Percentiles rank a stretch among this genome's conserved stretches.
These are phyloP conservation scores for Phylloscopus collybita DNA, from an alignment of 2,797 vertebrate genomes.

Conservation along the genomic window DNA sequence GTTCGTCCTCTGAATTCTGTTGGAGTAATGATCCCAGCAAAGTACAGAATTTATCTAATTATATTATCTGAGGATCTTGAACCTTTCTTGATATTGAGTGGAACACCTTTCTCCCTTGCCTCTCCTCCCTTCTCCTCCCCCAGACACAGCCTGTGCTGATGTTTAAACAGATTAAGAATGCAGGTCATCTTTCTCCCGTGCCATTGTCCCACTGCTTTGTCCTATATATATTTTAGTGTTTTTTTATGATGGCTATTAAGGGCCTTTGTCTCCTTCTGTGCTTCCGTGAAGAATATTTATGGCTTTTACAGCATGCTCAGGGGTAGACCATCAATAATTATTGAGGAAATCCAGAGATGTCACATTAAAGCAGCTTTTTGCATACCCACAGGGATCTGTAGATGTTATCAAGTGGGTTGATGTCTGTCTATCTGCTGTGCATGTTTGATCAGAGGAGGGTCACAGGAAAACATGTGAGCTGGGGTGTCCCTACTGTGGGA, in stretches of 20 bases:
- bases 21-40: neutral
- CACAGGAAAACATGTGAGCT: neutral
- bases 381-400: neutral
- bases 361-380: conserved; percentile 46
- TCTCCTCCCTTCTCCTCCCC: neutral
- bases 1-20: neutral
- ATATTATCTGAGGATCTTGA: neutral
- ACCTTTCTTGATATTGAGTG: neutral
- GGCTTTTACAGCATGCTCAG: conserved; percentile 27
- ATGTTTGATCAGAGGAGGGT: conserved; percentile 29
- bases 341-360: conserved; percentile 49
- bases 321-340: conserved; percentile 40
- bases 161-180: conserved; percentile 18
- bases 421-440: conserved; percentile 33
- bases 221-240: conserved; percentile 47
- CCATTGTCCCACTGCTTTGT: conserved; percentile 53
- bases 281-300: conserved; percentile 56
- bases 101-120: neutral
- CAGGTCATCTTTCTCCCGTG: conserved; percentile 46
- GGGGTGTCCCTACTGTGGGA: neutral
- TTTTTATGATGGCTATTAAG: conserved; percentile 56
- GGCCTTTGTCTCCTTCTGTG: conserved; percentile 44
- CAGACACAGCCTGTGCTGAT: neutral
- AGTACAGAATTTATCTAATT: neutral
- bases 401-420: neutral